Percentiles rank a stretch among this genome's conserved stretches.
Evolutionary conservation across 2,888 invertebrate genomes (phyloP).

Genomic region (Fabriciana adippe): DNA sequence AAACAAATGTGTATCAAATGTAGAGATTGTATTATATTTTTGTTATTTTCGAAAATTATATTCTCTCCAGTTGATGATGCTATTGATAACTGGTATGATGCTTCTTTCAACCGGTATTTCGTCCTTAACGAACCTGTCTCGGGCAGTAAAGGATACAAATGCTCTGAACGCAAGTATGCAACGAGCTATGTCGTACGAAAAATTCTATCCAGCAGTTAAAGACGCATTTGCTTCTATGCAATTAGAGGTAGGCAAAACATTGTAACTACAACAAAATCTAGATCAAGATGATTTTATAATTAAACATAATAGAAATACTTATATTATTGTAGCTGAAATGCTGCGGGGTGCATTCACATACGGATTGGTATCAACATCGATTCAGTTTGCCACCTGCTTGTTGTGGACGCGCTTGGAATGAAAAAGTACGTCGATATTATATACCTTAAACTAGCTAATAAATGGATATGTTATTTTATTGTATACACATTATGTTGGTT

Average conservation of each 20-base stretch:
- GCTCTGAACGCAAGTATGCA: slow-evolving; percentile 66
- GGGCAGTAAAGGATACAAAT: slow-evolving; percentile 58
- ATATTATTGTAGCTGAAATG: slow-evolving; percentile 60
- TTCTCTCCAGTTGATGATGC: slow-evolving; percentile 59
- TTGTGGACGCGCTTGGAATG: slow-evolving; percentile 61
- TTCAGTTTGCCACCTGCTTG: slow-evolving; percentile 61
- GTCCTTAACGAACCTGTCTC: slow-evolving; percentile 56
- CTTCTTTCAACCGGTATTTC: slow-evolving; percentile 61
- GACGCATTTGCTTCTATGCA: slow-evolving; percentile 71
- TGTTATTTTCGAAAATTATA: background rate
- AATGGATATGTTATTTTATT: too few species aligned
- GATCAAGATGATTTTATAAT: background rate
- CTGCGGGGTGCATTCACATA: slow-evolving; percentile 66
- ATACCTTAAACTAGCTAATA: too few species aligned
- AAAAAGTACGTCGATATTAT: slow-evolving; percentile 43
- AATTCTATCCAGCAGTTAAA: slow-evolving; percentile 58
- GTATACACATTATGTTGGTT: too few species aligned
- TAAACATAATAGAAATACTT: background rate
- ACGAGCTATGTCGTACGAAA: slow-evolving; percentile 58
- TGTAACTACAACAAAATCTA: background rate
- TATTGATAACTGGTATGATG: slow-evolving; percentile 63
- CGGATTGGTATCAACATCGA: slow-evolving; percentile 65
- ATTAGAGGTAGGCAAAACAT: slow-evolving; percentile 57
- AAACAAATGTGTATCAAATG: too few species aligned
- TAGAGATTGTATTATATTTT: background rate